Evolutionary conservation across 2,113 vertebrate species (phyloP), one percentile per base, ranked within the genome.

Genomic region (Paradoxurus hermaphroditus): DNA sequence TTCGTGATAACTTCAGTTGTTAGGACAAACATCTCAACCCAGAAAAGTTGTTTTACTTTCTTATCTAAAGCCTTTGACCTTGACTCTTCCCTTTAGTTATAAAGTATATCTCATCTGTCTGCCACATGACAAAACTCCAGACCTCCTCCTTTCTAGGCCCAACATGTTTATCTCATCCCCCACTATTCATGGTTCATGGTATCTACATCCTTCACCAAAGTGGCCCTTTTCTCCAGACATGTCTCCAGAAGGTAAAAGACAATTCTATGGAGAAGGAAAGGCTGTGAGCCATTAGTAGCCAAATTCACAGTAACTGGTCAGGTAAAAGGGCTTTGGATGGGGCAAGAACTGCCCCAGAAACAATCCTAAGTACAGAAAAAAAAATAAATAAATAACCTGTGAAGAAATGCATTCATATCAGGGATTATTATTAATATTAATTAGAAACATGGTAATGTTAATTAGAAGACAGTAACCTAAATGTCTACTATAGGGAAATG

Each of bases 401-500:
- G 46, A 59, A 93, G 13, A 59, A 10, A 86, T 92, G 15, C 29
- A 84, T 86, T 95, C 65, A 23, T 70, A 91, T 81, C n/a, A 70
- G 68, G 14, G 7, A 10, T 82, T 89, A 86, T 78, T 87, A 81
- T 88, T 89, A 88, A 68, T 78, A 77, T 85, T 90, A 98, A 97
- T 96, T 88, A 96, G 51, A 95, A 90, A 82, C n/a, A 87, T n/a
- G 36, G 21, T 75, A 90, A 91, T 62, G 23, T 85, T 95, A 75
- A 94, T 96, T 77, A 95, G 41, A 84, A 95, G 79, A 87, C n/a
- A 90, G 39, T 63, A 95, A 96, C 70, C 34, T 90, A 92, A 95
- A 79, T 82, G 53, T 51, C 51, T 92, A 85, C 67, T 85, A 51
- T 3, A 87, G 29, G 25, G 41, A 95, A 90, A 94, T 93, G 39